These are phyloP conservation scores for Sinocyclocheilus rhinocerous DNA, from an alignment of 2,113 vertebrate species.

Conservation along the genomic window DNA sequence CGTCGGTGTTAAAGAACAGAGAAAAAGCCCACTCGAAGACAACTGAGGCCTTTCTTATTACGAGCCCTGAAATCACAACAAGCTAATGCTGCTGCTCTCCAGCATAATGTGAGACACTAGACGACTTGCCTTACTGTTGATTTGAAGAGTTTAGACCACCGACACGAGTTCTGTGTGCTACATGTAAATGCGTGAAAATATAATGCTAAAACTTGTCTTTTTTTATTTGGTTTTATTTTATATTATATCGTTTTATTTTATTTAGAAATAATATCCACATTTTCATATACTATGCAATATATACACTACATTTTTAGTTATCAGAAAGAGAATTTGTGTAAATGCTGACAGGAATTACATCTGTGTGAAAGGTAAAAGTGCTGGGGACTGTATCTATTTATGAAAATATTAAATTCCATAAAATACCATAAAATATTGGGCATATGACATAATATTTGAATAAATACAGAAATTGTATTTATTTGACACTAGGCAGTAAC, in stretches of 20 bases:
- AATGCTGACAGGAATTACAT: no score
- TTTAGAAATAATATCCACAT: no score
- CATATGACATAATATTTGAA: background rate
- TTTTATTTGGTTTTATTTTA: no score
- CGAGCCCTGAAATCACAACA: constrained; percentile 6
- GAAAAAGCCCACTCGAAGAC: constrained; percentile 28
- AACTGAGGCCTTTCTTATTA: constrained; percentile 18
- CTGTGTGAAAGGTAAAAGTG: background rate
- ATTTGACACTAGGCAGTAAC: no score
- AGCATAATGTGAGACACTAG: background rate
- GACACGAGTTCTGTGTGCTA: background rate
- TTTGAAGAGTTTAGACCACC: background rate
- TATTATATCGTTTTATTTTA: no score
- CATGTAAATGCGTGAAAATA: background rate
- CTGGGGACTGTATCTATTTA: background rate
- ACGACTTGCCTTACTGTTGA: background rate
- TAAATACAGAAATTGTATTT: no score
- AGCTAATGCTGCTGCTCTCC: background rate
- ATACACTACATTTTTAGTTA: no score
- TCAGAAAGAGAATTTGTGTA: background rate
- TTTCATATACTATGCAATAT: no score
- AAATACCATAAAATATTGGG: background rate
- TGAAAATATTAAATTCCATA: background rate
- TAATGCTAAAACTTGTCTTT: background rate
- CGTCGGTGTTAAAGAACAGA: constrained; percentile 51